Conservation (phyloP, 1,140 invertebrate species). For the Patella vulgata region DNA sequence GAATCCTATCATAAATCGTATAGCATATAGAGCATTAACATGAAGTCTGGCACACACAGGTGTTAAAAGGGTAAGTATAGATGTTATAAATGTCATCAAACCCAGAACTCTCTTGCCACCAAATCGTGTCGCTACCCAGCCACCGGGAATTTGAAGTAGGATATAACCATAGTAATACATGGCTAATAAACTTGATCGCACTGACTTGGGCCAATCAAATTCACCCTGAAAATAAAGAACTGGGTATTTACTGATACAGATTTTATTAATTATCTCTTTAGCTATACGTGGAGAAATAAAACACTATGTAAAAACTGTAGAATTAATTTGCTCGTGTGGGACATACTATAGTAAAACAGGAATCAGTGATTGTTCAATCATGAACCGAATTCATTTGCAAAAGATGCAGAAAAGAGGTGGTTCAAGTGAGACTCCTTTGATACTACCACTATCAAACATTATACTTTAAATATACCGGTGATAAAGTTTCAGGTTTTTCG, state of each 20-base stretch:
- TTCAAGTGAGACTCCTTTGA: too few species aligned
- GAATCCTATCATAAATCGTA: slow-evolving; percentile 43
- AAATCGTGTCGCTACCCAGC: slow-evolving; percentile 66
- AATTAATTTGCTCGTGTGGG: too few species aligned
- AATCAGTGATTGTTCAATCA: slow-evolving; percentile 1
- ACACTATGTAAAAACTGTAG: too few species aligned
- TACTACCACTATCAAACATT: too few species aligned
- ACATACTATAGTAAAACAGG: background rate
- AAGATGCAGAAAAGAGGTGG: too few species aligned
- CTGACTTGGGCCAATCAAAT: slow-evolving; percentile 32
- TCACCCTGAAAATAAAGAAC: slow-evolving; percentile 82
- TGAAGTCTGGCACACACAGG: slow-evolving; percentile 42
- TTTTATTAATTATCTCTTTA: too few species aligned
- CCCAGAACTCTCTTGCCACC: slow-evolving; percentile 60
- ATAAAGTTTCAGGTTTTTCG: background rate
- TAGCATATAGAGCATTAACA: slow-evolving; percentile 31
- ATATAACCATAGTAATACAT: slow-evolving; percentile 63
- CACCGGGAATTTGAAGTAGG: slow-evolving; percentile 80
- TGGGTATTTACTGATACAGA: too few species aligned
- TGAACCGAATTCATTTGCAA: too few species aligned
- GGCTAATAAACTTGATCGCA: slow-evolving; percentile 16
- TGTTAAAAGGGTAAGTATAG: slow-evolving; percentile 36
- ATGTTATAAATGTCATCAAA: slow-evolving; percentile 33
- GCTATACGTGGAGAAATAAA: too few species aligned
- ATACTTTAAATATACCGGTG: too few species aligned